These are phyloP conservation scores for Osmoderma eremita DNA, from an alignment of 2,888 invertebrate species.

Conservation along the genomic window DNA sequence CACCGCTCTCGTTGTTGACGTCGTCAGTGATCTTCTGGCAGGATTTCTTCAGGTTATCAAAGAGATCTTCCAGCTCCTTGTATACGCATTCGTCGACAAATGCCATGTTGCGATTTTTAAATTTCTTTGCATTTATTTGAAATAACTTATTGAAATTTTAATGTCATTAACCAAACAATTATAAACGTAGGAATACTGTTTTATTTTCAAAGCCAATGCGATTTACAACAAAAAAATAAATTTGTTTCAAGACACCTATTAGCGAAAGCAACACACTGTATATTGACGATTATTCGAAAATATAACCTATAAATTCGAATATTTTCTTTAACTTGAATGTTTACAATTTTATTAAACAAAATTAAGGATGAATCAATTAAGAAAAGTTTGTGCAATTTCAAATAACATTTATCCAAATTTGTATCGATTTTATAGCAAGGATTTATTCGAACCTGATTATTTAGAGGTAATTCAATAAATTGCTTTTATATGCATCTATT, in stretches of 20 bases:
- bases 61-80: slow-evolving; percentile 46
- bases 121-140: slow-evolving; percentile 35
- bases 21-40: slow-evolving; percentile 42
- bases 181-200: slow-evolving; percentile 33
- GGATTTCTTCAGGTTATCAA: slow-evolving; percentile 46
- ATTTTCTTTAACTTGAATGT: too few species aligned
- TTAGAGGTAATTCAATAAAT: slow-evolving; percentile 69
- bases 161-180: slow-evolving; percentile 42
- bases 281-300: background rate
- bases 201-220: slow-evolving; percentile 37
- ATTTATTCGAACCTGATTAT: slow-evolving; percentile 77
- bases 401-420: slow-evolving; percentile 13
- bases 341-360: background rate
- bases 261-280: too few species aligned
- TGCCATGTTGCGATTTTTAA: slow-evolving; percentile 39
- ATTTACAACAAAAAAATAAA: too few species aligned
- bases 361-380: slow-evolving; percentile 27
- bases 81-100: slow-evolving; percentile 44
- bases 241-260: too few species aligned
- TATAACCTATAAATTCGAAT: slow-evolving; percentile 10
- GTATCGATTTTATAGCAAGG: slow-evolving; percentile 39
- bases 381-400: slow-evolving; percentile 15
- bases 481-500: slow-evolving; percentile 22
- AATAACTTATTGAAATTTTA: slow-evolving; percentile 42
- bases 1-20: slow-evolving; percentile 37